Evolutionary conservation across 2,113 vertebrate genomes (phyloP), one percentile per base, ranked within the genome.

Genomic region (Gopherus evgoodei): DNA sequence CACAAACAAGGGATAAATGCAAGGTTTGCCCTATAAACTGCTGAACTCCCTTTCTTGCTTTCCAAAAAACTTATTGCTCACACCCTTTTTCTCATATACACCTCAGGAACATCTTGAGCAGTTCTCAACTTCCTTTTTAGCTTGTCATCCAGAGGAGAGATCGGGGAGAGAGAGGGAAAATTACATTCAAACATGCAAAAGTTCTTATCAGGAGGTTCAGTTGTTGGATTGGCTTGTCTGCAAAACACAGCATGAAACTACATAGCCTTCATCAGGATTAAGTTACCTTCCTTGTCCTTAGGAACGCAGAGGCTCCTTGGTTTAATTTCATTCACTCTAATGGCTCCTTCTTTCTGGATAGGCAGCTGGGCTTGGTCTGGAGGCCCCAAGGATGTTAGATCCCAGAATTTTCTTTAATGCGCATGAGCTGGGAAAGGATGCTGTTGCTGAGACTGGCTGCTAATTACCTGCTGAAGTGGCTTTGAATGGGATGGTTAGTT

Each of bases 241-340:
- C 81, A 4, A 29, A 57, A 3, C 0, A 76, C 21, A 0, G 1
- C 69, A 0, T 0, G 5, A 56, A 13, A 4, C 7, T 17, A 76
- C 86, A 27, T 24, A 96, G 65, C 31, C 78, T 53, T 11, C 29
- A 0, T 1, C 0, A 25, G 38, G 16, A 14, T 0, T 22, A 4
- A 31, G 0, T 92, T 88, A 91, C 97, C 96, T 97, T 57, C 57
- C 47, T 14, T 2, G 0, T 8, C 56, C 2, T 25, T 59, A 0
- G 0, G 2, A 44, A 1, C 25, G 59, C 0, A 50, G 93, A n/a
- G 4, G 81, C 47, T 95, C 57, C 76, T 8, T 59, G 75, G 65
- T 1, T 72, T 44, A 1, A 42, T 0, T 80, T 44, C 75, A 72
- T 35, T 65, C 35, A 81, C 13, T 35, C 24, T 89, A 87, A 80